Evolutionary conservation across 2,797 vertebrate species (phyloP).

Genomic region (Channa striata): DNA sequence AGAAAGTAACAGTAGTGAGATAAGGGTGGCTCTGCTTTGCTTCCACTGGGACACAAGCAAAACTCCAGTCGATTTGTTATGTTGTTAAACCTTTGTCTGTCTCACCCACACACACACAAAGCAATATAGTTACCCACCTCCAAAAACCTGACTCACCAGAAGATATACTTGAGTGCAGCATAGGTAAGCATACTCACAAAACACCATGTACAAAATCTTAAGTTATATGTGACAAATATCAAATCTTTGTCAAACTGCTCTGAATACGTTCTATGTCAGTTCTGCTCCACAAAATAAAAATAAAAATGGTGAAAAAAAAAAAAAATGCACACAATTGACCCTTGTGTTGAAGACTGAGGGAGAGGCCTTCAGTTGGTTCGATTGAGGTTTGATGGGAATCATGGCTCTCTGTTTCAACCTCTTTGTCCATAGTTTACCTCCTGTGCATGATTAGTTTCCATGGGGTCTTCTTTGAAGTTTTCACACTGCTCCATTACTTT

Average conservation of each 20-base stretch:
- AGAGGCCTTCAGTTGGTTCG: conserved; percentile 54
- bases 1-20: conserved; percentile 27
- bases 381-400: conserved; percentile 32
- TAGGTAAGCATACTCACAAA: conserved; percentile 63
- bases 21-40: conserved; percentile 32
- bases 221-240: conserved; percentile 63
- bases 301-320: conserved; percentile 39
- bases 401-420: conserved; percentile 60
- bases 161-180: conserved; percentile 75
- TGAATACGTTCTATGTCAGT: conserved; percentile 57
- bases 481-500: conserved; percentile 97
- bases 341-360: conserved; percentile 64
- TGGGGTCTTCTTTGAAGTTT: conserved; percentile 96
- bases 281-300: conserved; percentile 67
- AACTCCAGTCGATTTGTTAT: conserved; percentile 52
- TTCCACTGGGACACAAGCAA: conserved; percentile 42
- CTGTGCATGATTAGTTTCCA: conserved; percentile 89
- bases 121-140: conserved; percentile 37
- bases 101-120: conserved; percentile 39
- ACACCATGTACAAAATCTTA: conserved; percentile 63
- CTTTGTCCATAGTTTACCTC: conserved; percentile 86
- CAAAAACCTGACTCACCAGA: conserved; percentile 39
- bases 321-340: conserved; percentile 65
- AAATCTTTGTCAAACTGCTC: conserved; percentile 54
- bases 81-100: conserved; percentile 28